Evolutionary conservation across 2,888 invertebrate genomes (phyloP).

Genomic region (Coremacera marginata): DNA sequence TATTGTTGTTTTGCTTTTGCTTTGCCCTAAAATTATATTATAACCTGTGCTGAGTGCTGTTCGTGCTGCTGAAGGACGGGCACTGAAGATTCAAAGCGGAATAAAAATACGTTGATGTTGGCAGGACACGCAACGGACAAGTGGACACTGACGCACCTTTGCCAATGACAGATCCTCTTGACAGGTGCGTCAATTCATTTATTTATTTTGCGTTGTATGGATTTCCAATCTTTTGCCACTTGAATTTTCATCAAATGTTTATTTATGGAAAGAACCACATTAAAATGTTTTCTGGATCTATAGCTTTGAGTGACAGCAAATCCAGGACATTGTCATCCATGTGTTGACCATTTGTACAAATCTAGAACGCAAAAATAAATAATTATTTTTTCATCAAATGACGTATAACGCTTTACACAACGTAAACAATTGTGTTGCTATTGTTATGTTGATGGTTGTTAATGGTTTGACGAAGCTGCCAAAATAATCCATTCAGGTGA

Average conservation of each 20-base stretch:
- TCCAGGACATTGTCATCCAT: not conserved
- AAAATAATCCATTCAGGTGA: slow-evolving; percentile 59
- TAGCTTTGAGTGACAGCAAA: not conserved
- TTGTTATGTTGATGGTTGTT: not conserved
- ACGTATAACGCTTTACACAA: not conserved
- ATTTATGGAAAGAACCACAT: slow-evolving; percentile 20
- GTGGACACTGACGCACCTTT: slow-evolving; percentile 21
- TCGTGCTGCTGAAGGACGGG: not conserved
- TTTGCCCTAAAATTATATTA: not conserved
- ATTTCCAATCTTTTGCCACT: not conserved
- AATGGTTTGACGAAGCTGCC: slow-evolving; percentile 46
- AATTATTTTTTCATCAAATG: not conserved
- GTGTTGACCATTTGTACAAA: not conserved
- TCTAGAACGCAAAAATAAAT: not conserved
- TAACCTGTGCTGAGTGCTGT: not conserved
- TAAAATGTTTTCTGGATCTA: not conserved
- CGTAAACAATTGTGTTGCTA: not conserved
- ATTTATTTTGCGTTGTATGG: not conserved
- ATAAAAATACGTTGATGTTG: not conserved
- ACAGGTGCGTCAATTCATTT: slow-evolving; percentile 20
- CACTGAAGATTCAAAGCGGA: not conserved
- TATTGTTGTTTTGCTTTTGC: not conserved
- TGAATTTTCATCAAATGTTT: slow-evolving; percentile 11
- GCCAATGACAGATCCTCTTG: slow-evolving; percentile 49
- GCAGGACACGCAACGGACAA: slow-evolving; percentile 1